Base-by-base conservation (phyloP, 2,888 invertebrate species). In the Volucella bombylans region DNA sequence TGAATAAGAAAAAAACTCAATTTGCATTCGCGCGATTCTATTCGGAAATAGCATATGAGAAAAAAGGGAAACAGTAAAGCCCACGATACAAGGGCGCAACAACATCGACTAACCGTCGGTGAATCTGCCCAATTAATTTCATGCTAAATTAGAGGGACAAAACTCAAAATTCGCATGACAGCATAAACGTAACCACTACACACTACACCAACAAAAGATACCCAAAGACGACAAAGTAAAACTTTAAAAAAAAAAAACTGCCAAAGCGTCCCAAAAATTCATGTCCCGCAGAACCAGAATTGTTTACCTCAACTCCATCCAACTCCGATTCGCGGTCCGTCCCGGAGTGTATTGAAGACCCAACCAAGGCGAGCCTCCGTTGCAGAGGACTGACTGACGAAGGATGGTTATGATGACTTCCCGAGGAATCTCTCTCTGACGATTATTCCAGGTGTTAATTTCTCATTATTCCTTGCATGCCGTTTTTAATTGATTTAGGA, bases 401-500 rank as follows among this genome's bases (percentile, higher is more conserved):
- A 31, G 76, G 54, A 55, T 85, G 83, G 83, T 77, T 86, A 81
- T 86, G 83, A 80, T 64, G 83, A 65, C 78, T 85, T 77, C 76
- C 49, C 76, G 43, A 83, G 54, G 82, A 79, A 80, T 83, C 80
- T 82, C 79, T 83, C 80, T 82, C 79, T 74, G 79, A 76, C 68
- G 76, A 79, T 77, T 82, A 86, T 85, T 87, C 73, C 85, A 87
- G 87, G 87, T 87, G 87, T 87, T 87, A 87, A 87, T 87, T 87
- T 86, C 87, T 87, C 87, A 87, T 87, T 87, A 87, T 87, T 87
- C 86, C 74, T 73, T 86, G 87, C 87, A 87, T 87, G 87, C 87
- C 87, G 82, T 73, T 86, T 87, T 87, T 86, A 87, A 87, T 87
- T 87, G 87, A 87, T 87, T 87, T 87, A 87, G 86, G 87, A 87